Evolutionary conservation across 2,888 invertebrate genomes (phyloP).

Genomic region (Marronus borbonicus): DNA sequence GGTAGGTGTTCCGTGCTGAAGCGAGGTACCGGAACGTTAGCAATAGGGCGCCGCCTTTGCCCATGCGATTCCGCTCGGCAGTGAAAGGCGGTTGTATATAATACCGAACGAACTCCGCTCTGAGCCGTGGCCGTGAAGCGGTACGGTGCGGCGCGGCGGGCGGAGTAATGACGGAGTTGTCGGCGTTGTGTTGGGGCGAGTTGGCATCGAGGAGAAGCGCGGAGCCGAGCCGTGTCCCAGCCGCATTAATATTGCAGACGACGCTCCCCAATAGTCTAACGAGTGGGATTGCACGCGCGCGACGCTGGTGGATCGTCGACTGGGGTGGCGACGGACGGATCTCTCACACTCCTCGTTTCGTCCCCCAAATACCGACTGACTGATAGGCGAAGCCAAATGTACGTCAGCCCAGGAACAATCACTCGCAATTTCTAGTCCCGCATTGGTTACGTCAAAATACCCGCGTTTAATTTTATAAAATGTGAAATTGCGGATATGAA

Average conservation of each 20-base stretch:
- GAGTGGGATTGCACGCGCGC: slow-evolving; percentile 64
- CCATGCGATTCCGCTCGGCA: slow-evolving; percentile 47
- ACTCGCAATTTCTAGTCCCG: slow-evolving; percentile 56
- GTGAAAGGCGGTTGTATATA: slow-evolving; percentile 36
- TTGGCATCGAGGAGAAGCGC: slow-evolving; percentile 28
- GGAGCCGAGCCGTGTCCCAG: slow-evolving; percentile 60
- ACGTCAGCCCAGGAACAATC: slow-evolving; percentile 59
- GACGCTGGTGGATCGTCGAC: slow-evolving; percentile 51
- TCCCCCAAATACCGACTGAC: slow-evolving; percentile 61
- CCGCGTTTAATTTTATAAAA: slow-evolving; percentile 1
- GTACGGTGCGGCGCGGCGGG: slow-evolving; percentile 5
- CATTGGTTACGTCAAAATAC: slow-evolving; percentile 48
- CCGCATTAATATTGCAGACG: slow-evolving; percentile 67
- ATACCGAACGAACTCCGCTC: slow-evolving; percentile 26
- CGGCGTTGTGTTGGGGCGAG: slow-evolving; percentile 24
- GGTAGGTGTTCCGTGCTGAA: slow-evolving; percentile 49
- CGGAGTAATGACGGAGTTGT: slow-evolving; percentile 24
- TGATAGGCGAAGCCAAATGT: slow-evolving; percentile 60
- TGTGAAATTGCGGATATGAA: not conserved
- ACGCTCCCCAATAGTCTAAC: slow-evolving; percentile 67
- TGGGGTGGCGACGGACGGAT: slow-evolving; percentile 51
- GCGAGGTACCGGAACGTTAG: slow-evolving; percentile 53
- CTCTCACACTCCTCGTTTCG: slow-evolving; percentile 10
- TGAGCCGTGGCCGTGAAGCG: not conserved
- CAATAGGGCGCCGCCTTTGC: slow-evolving; percentile 21